Conservation (phyloP, 2,797 vertebrate species). For the Dermochelys coriacea region DNA sequence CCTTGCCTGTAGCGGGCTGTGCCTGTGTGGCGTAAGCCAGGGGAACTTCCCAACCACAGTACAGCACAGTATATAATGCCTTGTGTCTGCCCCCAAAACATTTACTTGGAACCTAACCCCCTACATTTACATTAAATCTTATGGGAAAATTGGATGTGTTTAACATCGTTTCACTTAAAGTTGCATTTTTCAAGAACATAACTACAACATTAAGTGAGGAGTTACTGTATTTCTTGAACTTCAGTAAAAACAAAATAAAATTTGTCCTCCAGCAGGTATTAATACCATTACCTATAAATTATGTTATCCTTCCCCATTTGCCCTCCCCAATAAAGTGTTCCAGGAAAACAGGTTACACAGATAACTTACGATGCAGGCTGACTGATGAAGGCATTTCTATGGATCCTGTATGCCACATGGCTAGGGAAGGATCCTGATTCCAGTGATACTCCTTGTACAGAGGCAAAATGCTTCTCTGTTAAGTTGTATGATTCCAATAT, state of each 20-base stretch:
- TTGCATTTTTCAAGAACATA: no score
- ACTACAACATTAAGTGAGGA: no score
- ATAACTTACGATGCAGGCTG: slow-evolving; percentile 91
- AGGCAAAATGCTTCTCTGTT: slow-evolving; percentile 92
- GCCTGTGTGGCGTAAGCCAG: no score
- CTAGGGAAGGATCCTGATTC: slow-evolving; percentile 96
- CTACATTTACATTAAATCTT: no score
- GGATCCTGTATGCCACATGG: slow-evolving; percentile 90
- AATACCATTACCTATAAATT: background rate
- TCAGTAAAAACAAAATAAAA: slow-evolving; percentile 11
- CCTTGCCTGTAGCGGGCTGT: no score
- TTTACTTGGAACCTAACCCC: no score
- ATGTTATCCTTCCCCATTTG: background rate
- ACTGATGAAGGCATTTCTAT: slow-evolving; percentile 92
- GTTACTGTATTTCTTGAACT: background rate
- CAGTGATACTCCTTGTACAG: slow-evolving; percentile 91
- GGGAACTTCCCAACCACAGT: no score
- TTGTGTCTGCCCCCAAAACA: no score
- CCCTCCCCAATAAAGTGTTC: background rate
- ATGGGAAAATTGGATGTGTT: no score
- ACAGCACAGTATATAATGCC: no score
- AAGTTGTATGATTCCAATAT: slow-evolving; percentile 98
- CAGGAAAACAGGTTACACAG: background rate
- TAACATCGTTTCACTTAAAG: no score
- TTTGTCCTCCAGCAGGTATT: background rate